Conservation (phyloP, 2,888 invertebrate genomes). For the Orthosia gothica region DNA sequence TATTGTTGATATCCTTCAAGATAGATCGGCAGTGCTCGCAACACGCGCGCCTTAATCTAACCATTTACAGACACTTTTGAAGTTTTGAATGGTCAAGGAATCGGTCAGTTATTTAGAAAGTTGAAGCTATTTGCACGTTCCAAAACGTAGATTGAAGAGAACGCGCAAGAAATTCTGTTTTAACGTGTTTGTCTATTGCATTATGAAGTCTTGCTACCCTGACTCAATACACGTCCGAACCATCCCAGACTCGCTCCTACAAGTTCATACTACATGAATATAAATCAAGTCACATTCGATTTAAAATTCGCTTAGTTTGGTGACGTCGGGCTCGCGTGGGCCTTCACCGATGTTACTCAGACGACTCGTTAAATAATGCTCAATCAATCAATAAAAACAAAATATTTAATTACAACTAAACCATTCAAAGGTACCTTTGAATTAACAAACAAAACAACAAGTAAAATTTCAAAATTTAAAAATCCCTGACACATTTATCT, state of each 20-base stretch:
- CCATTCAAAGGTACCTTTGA: too few relatives aligned
- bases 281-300: slow-evolving; percentile 31
- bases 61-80: too few relatives aligned
- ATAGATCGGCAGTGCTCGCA: not conserved
- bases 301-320: slow-evolving; percentile 14
- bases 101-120: not conserved
- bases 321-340: not conserved
- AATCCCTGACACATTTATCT: too few relatives aligned
- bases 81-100: not conserved
- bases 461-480: too few relatives aligned
- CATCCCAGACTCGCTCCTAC: not conserved
- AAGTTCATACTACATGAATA: slow-evolving; percentile 22
- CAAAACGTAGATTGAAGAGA: not conserved
- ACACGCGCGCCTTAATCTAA: too few relatives aligned
- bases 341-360: not conserved
- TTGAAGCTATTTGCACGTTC: not conserved
- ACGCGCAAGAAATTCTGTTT: not conserved
- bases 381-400: too few relatives aligned
- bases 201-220: not conserved
- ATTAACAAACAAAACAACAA: too few relatives aligned
- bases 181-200: not conserved
- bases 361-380: slow-evolving; percentile 11
- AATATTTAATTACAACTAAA: too few relatives aligned
- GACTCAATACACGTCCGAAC: not conserved
- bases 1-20: not conserved